Evolutionary conservation across 2,113 vertebrate species (phyloP).

Genomic region (Atlantisia rogersi): DNA sequence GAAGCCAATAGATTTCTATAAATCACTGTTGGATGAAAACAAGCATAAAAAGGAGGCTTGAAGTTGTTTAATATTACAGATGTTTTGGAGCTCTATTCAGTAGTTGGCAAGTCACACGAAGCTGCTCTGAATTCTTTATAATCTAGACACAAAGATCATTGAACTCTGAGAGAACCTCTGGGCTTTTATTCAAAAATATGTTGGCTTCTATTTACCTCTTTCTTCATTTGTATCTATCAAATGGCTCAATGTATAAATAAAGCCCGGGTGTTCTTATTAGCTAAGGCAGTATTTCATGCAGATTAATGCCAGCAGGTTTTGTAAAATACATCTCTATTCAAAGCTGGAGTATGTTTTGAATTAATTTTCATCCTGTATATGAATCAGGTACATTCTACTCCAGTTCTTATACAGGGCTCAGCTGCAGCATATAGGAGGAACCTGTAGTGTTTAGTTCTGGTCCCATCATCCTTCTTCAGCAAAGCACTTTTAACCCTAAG

Average conservation of each 20-base stretch:
- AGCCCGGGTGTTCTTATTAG: conserved; percentile 72
- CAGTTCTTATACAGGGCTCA: not conserved
- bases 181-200: conserved; percentile 70
- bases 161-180: conserved; percentile 67
- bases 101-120: conserved; percentile 60
- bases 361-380: conserved; percentile 53
- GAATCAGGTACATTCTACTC: conserved; percentile 49
- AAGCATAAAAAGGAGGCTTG: conserved; percentile 61
- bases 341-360: conserved; percentile 66
- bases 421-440: not conserved
- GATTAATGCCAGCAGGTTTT: conserved; percentile 70
- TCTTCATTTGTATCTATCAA: conserved; percentile 71
- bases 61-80: conserved; percentile 71
- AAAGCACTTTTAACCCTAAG: conserved; percentile 30
- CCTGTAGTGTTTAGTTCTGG: not conserved
- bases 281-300: conserved; percentile 71
- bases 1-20: conserved; percentile 59
- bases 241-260: conserved; percentile 63
- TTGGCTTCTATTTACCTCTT: conserved; percentile 52
- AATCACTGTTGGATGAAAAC: conserved; percentile 61
- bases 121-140: conserved; percentile 71
- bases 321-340: conserved; percentile 74
- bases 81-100: conserved; percentile 61
- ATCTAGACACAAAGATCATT: conserved; percentile 58
- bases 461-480: conserved; percentile 5